Percentiles rank a stretch among this genome's conserved stretches.
phyloP scores from a whole-genome alignment of 2,888 invertebrate species.

The Drosophila eohydei region DNA sequence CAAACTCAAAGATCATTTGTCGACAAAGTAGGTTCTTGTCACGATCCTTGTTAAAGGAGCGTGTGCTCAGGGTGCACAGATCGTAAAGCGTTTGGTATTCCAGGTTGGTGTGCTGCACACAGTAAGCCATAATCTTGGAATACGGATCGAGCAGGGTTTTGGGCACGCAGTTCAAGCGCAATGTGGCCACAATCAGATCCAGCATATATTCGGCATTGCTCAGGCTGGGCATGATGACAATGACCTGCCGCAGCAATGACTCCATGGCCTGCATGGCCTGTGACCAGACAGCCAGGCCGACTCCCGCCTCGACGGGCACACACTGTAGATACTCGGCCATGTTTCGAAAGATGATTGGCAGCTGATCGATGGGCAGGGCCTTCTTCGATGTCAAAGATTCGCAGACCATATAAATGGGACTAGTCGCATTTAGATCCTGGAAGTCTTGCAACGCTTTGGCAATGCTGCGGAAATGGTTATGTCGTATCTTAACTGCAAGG shows the following conservation, averaged over 20 bases:
- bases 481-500: constrained; percentile 86
- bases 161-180: constrained; percentile 92
- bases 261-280: constrained; percentile 95
- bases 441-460: constrained; percentile 97
- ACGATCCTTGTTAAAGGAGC: constrained; percentile 95
- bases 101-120: constrained; percentile 94
- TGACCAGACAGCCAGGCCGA: constrained; percentile 90
- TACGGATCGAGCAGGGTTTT: constrained; percentile 95
- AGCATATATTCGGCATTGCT: constrained; percentile 90
- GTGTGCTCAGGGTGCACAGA: constrained; percentile 94
- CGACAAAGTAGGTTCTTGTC: constrained; percentile 97
- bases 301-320: constrained; percentile 92
- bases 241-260: constrained; percentile 91
- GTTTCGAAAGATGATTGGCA: constrained; percentile 94
- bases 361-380: constrained; percentile 88
- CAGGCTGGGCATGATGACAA: constrained; percentile 89
- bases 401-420: constrained; percentile 94
- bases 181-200: constrained; percentile 90
- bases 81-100: constrained; percentile 93
- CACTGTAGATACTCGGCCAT: constrained; percentile 97
- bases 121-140: constrained; percentile 96
- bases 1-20: constrained; percentile 96
- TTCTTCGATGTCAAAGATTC: constrained; percentile 92
- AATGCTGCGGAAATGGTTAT: constrained; percentile 96
- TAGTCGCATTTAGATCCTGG: constrained; percentile 96